These are phyloP conservation scores for Myanophis thanlyinensis DNA, from an alignment of 2,113 vertebrate genomes.

Conservation along the genomic window DNA sequence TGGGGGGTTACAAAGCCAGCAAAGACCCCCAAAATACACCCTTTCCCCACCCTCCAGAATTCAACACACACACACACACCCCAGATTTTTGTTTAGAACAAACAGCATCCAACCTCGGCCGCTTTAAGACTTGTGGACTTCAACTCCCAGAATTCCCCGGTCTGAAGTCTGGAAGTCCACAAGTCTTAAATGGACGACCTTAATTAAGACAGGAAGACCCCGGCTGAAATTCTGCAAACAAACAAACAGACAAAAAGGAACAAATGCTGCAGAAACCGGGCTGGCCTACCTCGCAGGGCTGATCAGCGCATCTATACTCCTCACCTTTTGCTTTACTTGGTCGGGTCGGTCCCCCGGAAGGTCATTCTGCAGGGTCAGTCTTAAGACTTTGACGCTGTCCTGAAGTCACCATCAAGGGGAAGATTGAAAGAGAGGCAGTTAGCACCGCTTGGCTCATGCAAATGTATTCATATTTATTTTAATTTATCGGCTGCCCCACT, in stretches of 20 bases:
- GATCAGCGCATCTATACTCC: fast-evolving
- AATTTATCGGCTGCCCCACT: background rate
- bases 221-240: background rate
- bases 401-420: conserved; percentile 36
- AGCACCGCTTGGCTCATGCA: background rate
- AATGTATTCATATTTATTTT: background rate
- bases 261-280: background rate
- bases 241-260: background rate
- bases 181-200: background rate
- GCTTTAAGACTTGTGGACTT: background rate
- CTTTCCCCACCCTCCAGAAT: background rate
- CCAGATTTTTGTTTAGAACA: background rate
- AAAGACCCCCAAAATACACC: background rate
- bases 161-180: background rate
- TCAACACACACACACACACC: background rate
- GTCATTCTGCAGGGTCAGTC: conserved; percentile 80
- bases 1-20: too few species aligned
- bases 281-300: background rate
- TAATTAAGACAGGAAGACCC: background rate
- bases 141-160: background rate
- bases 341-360: conserved; percentile 62
- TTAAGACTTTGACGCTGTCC: conserved; percentile 79
- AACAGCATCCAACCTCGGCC: background rate
- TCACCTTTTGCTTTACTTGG: conserved; percentile 78
- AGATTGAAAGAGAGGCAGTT: background rate